A percentile compares a stretch with the other conserved stretches of the same genome.
phyloP scores from a whole-genome alignment of 2,797 vertebrate species.

The Eurystomus glaucurus region DNA sequence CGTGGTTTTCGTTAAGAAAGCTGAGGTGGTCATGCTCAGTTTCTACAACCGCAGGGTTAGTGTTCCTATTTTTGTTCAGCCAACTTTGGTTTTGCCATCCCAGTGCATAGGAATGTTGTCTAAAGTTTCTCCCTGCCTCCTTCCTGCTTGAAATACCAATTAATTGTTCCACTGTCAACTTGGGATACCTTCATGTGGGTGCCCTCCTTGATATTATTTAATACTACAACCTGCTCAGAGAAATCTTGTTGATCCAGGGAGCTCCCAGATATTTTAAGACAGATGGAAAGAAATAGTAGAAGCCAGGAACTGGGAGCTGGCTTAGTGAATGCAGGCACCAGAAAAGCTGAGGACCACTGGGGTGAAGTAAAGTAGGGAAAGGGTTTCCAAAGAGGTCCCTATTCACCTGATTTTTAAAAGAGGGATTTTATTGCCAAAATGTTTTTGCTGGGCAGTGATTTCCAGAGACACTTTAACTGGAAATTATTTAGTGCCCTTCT shows the following conservation, averaged over 20 bases:
- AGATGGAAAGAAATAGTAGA: background rate
- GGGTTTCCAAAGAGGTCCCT: background rate
- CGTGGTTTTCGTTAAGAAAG: background rate
- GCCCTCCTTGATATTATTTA: background rate
- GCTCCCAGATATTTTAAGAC: background rate
- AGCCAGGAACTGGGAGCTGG: background rate
- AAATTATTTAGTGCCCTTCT: conserved; percentile 35
- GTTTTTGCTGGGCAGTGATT: background rate
- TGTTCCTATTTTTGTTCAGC: background rate
- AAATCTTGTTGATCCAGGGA: background rate
- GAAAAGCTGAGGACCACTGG: background rate
- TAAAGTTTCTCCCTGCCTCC: background rate
- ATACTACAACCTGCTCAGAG: background rate
- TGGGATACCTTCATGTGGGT: rapidly evolving
- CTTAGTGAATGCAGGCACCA: background rate
- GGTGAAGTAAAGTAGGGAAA: background rate
- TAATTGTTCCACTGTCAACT: background rate
- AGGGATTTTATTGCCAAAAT: conserved; percentile 16
- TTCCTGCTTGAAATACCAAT: background rate
- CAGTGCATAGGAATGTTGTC: background rate
- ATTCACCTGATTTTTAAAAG: background rate
- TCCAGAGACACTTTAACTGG: background rate
- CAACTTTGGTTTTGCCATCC: background rate
- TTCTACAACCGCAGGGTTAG: background rate
- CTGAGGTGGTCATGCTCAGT: background rate